A percentile compares a stretch with the other conserved stretches of the same genome.
phyloP scores from a whole-genome alignment of 2,113 vertebrate species.

The zebrafish (Danio rerio) region DNA sequence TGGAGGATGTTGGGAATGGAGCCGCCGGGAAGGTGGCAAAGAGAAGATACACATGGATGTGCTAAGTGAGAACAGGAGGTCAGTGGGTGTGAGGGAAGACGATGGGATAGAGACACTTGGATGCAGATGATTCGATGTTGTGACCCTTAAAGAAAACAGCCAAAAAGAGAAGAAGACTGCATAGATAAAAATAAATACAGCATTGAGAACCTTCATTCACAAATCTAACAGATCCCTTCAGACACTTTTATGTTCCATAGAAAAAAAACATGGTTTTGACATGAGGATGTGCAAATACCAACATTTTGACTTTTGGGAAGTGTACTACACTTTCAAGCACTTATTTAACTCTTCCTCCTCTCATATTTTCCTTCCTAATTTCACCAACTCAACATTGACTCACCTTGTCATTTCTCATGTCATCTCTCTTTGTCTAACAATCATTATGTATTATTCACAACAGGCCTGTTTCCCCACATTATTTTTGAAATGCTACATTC shows the following conservation, averaged over 20 bases:
- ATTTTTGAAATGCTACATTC: background rate
- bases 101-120: no score
- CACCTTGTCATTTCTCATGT: conserved; percentile 14
- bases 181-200: background rate
- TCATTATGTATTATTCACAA: background rate
- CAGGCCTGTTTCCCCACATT: background rate
- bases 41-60: no score
- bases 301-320: background rate
- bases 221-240: no score
- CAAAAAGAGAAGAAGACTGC: background rate
- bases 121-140: no score
- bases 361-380: background rate
- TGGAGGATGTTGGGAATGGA: no score
- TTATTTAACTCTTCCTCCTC: background rate
- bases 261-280: background rate
- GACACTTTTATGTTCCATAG: no score
- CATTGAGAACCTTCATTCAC: no score
- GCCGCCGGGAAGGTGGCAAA: no score
- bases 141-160: background rate
- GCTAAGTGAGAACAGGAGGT: no score
- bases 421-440: background rate
- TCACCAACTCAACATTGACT: background rate
- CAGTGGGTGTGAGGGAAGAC: no score
- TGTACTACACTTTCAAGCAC: background rate
- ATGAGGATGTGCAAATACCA: background rate